Evolutionary conservation across 2,113 vertebrate species (phyloP), one percentile per base, ranked within the genome.

Genomic region (Himantopus leucocephalus): DNA sequence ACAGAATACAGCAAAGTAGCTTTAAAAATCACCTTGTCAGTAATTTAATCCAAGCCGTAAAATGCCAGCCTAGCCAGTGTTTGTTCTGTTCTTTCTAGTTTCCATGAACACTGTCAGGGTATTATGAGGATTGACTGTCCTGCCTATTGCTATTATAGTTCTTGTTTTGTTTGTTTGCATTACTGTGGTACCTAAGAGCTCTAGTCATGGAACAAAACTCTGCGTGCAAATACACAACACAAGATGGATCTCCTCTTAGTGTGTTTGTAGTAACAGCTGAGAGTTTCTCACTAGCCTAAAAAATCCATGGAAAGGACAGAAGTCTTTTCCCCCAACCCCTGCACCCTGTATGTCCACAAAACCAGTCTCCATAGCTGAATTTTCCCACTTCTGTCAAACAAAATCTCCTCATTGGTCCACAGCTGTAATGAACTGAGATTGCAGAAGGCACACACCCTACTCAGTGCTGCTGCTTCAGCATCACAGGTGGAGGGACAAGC

Each of bases 61-160:
- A 91, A 95, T 91, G 83, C 43, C 70, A 72, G 14, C 76, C 76
- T 81, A 84, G 76, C 39, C 68, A 70, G 1, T 43, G 83, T 95
- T 94, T 74, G 88, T 78, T 92, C 88, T 94, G 30, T 82, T 90
- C 77, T 92, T 92, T 87, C 34, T 82, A 26, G 66, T 94, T 96
- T 94, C 92, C 91, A 85, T 2, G 17, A 92, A 92, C 6, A 1
- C 53, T 87, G 43, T 81, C 73, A 89, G 81, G 80, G 92, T 94
- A 81, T 97, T 97, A 94, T 35, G 53, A 91, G 89, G 92, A 95
- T 91, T 92, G 95, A 94, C 77, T 96, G 92, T 96, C 84, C 77
- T 87, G 77, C 39, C 85, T 94, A 72, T 68, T 96, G 84, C 66
- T 94, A 52, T 96, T 91, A 73, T 35, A 87, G 90, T 75, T 92